Conservation (phyloP, 2,113 vertebrate genomes). For the Alosa alosa region DNA sequence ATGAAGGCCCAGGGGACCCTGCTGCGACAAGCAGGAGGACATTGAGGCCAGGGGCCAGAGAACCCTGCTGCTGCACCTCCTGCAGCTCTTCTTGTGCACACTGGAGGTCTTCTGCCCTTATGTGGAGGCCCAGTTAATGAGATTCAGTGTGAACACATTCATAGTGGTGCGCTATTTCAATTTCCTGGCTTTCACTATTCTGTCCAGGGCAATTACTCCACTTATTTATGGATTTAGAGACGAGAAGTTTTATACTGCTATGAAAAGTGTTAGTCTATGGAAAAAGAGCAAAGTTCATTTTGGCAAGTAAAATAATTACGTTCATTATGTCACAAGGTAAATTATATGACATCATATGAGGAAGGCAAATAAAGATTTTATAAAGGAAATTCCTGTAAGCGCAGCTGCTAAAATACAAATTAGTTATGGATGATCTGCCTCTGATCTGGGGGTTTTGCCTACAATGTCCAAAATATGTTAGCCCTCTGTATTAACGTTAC, state of each 20-base stretch:
- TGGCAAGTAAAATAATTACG: background rate
- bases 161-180: conserved; percentile 31
- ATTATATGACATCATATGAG: no score
- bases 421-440: no score
- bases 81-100: conserved; percentile 49
- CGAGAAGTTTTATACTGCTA: conserved; percentile 41
- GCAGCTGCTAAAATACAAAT: no score
- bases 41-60: conserved; percentile 43
- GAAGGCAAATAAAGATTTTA: no score
- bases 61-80: conserved; percentile 50
- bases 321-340: background rate
- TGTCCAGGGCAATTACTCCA: conserved; percentile 40
- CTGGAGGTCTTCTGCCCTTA: conserved; percentile 33
- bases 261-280: conserved; percentile 34
- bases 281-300: background rate
- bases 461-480: no score
- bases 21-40: conserved; percentile 27
- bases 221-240: conserved; percentile 48
- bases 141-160: conserved; percentile 3
- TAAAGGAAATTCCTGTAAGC: no score
- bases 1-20: no score
- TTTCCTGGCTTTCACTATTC: conserved; percentile 37
- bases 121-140: conserved; percentile 33
- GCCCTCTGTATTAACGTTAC: no score
- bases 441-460: no score